These are phyloP conservation scores for Phyllotreta striolata DNA, from an alignment of 2,888 invertebrate genomes.

Conservation along the genomic window DNA sequence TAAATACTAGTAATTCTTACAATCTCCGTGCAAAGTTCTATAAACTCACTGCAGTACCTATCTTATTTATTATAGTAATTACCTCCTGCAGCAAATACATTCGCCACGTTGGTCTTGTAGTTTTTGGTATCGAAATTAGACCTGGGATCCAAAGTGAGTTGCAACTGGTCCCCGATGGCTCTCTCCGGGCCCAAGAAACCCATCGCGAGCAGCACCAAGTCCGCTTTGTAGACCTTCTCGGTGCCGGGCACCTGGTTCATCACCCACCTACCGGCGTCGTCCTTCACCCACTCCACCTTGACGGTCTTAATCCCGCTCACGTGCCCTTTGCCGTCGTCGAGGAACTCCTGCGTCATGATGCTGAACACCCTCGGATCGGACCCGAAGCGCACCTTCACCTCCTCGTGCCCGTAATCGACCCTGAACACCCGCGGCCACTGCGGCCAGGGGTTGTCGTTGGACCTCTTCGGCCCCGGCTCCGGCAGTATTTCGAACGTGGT, in stretches of 20 bases:
- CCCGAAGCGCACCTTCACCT: slow-evolving; percentile 90
- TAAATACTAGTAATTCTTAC: too few species aligned
- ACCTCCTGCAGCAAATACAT: slow-evolving; percentile 97
- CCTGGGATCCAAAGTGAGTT: slow-evolving; percentile 85
- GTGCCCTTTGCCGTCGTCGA: slow-evolving; percentile 88
- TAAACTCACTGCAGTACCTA: too few species aligned
- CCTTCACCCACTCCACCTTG: slow-evolving; percentile 93
- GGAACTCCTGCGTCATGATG: slow-evolving; percentile 93
- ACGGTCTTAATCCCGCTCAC: slow-evolving; percentile 92
- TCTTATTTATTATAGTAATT: too few species aligned
- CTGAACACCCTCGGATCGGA: slow-evolving; percentile 93
- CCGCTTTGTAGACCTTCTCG: slow-evolving; percentile 82
- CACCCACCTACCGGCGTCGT: slow-evolving; percentile 90
- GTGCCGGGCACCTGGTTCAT: slow-evolving; percentile 87
- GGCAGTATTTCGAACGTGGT: slow-evolving; percentile 98
- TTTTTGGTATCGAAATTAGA: slow-evolving; percentile 92
- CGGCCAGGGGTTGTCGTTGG: slow-evolving; percentile 97
- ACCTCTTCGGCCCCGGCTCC: slow-evolving; percentile 82
- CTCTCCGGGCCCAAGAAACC: slow-evolving; percentile 97
- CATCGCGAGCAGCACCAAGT: slow-evolving; percentile 96
- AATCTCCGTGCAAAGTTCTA: too few species aligned
- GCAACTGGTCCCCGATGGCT: slow-evolving; percentile 81
- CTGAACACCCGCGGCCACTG: slow-evolving; percentile 97
- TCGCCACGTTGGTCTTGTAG: slow-evolving; percentile 87
- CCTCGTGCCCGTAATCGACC: slow-evolving; percentile 98